Evolutionary conservation across 2,888 invertebrate genomes (phyloP).

Genomic region (Netelia virgata): DNA sequence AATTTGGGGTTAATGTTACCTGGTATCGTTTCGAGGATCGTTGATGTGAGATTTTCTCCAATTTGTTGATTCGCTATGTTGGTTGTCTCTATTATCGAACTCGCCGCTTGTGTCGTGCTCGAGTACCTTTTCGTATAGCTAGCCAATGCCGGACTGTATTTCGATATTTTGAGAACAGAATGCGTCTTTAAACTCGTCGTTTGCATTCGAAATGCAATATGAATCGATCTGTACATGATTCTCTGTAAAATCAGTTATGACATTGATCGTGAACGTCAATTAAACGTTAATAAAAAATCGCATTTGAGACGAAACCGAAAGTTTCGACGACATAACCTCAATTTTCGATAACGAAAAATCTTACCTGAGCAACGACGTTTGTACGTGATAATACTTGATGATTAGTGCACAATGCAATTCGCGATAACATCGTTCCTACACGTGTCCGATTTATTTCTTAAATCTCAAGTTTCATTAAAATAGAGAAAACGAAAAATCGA

Average conservation of each 20-base stretch:
- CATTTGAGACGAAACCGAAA: slow-evolving; percentile 21
- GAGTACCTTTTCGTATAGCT: slow-evolving; percentile 73
- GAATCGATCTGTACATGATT: slow-evolving; percentile 65
- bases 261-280: slow-evolving; percentile 5
- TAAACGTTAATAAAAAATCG: not conserved
- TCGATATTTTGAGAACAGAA: slow-evolving; percentile 53
- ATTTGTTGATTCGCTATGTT: slow-evolving; percentile 28
- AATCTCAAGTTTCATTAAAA: slow-evolving; percentile 10
- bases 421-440: slow-evolving; percentile 74
- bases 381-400: slow-evolving; percentile 70
- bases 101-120: slow-evolving; percentile 67
- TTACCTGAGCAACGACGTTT: slow-evolving; percentile 73
- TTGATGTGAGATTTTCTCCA: slow-evolving; percentile 15
- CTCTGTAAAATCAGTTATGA: slow-evolving; percentile 43
- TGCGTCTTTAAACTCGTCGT: slow-evolving; percentile 37
- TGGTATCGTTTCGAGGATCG: slow-evolving; percentile 76
- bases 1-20: slow-evolving; percentile 59
- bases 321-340: slow-evolving; percentile 73
- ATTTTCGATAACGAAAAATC: not conserved
- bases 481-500: not conserved
- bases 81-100: slow-evolving; percentile 74
- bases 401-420: slow-evolving; percentile 69
- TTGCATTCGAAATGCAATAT: slow-evolving; percentile 58
- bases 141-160: slow-evolving; percentile 66
- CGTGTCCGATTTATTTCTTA: slow-evolving; percentile 14